These are phyloP conservation scores for Alca torda DNA, from an alignment of 2,797 vertebrate species.

Conservation along the genomic window DNA sequence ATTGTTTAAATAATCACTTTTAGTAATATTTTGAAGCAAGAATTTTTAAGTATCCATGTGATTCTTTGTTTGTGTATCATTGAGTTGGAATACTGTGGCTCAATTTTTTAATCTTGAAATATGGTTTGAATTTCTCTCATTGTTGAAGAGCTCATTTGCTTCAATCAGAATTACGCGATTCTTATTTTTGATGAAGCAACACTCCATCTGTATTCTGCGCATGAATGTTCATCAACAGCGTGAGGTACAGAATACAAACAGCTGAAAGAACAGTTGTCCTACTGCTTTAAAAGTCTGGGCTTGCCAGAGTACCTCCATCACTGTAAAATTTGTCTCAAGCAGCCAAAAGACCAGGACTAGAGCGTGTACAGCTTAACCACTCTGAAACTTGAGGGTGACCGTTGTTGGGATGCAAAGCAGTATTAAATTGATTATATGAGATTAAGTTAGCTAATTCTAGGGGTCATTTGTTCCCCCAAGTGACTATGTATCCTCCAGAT, in stretches of 20 bases:
- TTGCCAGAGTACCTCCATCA: background rate
- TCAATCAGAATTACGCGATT: background rate
- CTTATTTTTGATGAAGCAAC: background rate
- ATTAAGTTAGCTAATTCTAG: background rate
- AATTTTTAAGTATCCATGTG: background rate
- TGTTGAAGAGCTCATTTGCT: background rate
- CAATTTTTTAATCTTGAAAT: background rate
- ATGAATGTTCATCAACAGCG: background rate
- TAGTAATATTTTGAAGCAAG: background rate
- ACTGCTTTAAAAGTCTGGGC: background rate
- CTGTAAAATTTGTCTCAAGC: background rate
- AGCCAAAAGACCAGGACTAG: background rate
- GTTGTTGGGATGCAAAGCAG: background rate
- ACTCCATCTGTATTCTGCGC: background rate
- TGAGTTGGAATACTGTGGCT: background rate
- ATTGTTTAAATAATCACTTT: background rate
- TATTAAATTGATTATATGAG: background rate
- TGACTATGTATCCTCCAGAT: background rate
- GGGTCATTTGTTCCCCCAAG: background rate
- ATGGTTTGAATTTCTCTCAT: background rate
- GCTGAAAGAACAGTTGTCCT: background rate
- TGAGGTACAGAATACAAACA: background rate
- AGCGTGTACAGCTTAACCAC: rapidly evolving
- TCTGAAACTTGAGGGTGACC: background rate
- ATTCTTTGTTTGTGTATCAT: background rate